phyloP scores from a whole-genome alignment of 2,113 vertebrate genomes.

The Sceloporus tristichus region DNA sequence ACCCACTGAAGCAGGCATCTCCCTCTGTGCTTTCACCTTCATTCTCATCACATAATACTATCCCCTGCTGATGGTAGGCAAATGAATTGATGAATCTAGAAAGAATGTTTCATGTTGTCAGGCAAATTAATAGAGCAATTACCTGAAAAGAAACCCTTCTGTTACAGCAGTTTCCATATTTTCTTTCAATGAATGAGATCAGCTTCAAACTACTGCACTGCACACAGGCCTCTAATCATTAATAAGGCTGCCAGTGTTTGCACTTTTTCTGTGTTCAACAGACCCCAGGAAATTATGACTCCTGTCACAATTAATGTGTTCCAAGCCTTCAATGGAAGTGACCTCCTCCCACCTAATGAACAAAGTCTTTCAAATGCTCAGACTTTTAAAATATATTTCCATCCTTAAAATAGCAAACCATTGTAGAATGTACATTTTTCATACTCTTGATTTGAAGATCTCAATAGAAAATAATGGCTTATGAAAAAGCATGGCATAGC shows the following conservation, averaged over 20 bases:
- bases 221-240: slow-evolving; percentile 1
- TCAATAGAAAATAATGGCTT: not conserved
- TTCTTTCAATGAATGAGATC: not conserved
- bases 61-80: not conserved
- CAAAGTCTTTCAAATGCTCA: not conserved
- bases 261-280: not conserved
- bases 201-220: not conserved
- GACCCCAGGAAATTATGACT: rapidly evolving
- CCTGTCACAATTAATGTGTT: not conserved
- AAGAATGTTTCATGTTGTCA: not conserved
- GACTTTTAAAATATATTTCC: not conserved
- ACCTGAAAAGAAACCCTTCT: not conserved
- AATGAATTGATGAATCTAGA: not conserved
- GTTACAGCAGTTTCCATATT: not conserved
- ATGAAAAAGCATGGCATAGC: no score
- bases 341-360: not conserved
- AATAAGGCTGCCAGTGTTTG: not conserved
- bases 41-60: not conserved
- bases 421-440: not conserved
- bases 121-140: slow-evolving; percentile 6
- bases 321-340: not conserved
- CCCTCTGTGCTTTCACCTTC: not conserved
- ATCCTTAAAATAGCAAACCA: not conserved
- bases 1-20: not conserved
- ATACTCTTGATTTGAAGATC: not conserved